Base-by-base conservation (phyloP, 2,113 vertebrate genomes). In the Poeciliopsis turrubarensis region DNA sequence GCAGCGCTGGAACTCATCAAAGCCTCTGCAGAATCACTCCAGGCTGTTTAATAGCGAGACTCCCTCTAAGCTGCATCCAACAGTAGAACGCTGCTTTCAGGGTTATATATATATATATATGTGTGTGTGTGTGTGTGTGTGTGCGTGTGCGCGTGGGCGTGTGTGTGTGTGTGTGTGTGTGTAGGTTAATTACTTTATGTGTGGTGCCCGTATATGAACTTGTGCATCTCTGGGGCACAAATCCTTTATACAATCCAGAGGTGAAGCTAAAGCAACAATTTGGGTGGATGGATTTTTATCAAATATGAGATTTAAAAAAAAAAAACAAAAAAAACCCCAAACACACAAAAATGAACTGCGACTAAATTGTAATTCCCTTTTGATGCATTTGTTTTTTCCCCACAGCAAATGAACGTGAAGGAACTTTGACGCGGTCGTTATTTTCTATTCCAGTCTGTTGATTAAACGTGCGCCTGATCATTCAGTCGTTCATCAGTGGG, bases 1-100 rank as follows among this genome's bases (percentile, higher is more conserved):
- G 79, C 15, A 60, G 12, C 29, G 0, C 79, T 47, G 64, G 69
- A 65, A 70, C 9, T 72, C 86, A 88, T 88, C 86, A 89, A 91
- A 89, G 81, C 79, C 61, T 81, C 73, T 65, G 74, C 77, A 67
- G 62, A 84, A 72, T 83, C 17, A 87, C 86, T 89, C 75, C 74
- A 81, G 77, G 77, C 80, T 37, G 73, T 73, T 77, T 68, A 61
- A 73, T 44, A 62, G 70, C 39, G 26, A 73, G 31, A 70, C 68
- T 67, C 65, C 79, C 65, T 68, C 62, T 72, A 54, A 77, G 62
- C 72, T 13, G 29, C 17, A n/a, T 37, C 25, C 41, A 73, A 22
- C 31, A 64, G 26, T 13, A 34, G 25, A 51, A 73, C 7, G 10
- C 10, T 51, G 72, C 29, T 34, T 65, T 27, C 65, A 34, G n/a